Evolutionary conservation across 2,888 invertebrate genomes (phyloP), one percentile per base, ranked within the genome.

Genomic region (Pyrgus malvae): DNA sequence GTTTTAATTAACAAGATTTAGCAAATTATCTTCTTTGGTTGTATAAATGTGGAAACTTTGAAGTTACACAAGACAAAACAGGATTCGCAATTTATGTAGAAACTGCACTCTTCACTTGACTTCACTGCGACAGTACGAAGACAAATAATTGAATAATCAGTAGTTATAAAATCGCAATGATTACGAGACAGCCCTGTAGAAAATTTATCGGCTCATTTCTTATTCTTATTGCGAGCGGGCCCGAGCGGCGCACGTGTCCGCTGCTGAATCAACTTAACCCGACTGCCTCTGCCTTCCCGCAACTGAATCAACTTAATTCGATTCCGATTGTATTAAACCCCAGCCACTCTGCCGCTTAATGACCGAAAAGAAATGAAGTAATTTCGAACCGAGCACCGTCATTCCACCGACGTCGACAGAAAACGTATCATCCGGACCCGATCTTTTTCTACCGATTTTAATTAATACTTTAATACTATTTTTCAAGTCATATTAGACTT

Each of bases 221-320:
- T 78, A 78, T 79, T 81, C 81, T 80, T 78, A 78, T 80, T 78
- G 71, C 70, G 72, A 65, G 69, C 73, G 65, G 66, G 63, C 62
- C 59, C 58, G 62, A 68, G 64, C 61, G 56, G 64, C 61, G 78
- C 78, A 75, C 80, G 77, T 78, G 76, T 72, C 74, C 69, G 68
- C 72, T 75, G 87, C 87, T 87, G 88, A 88, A 78, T 88, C 87
- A 80, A 81, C 84, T 78, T 70, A 74, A 74, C 79, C 76, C 80
- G 70, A 67, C 70, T 71, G 45, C 40, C 53, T 46, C 70, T 71
- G 45, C 40, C 53, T 46, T 45, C 66, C 83, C 84, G 80, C 86
- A 84, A 81, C 83, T 78, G 80, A 86, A 85, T 82, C 78, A 83
- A 83, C 83, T 87, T 85, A 86, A 88, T 89, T 88, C 79, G 83